Evolutionary conservation across 2,888 invertebrate genomes (phyloP).

Genomic region (Craniophora ligustri): DNA sequence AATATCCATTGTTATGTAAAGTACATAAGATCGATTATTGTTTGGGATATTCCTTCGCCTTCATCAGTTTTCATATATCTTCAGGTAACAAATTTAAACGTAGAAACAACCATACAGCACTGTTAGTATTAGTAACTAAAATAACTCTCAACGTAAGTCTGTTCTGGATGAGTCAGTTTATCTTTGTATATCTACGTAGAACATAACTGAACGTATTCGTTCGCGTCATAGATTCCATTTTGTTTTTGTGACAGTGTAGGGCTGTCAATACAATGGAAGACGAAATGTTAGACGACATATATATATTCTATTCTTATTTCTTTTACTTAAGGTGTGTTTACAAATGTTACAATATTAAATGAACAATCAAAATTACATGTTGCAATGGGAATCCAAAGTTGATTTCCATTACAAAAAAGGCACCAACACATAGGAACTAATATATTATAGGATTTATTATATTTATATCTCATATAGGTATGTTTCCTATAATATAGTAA

Average conservation of each 20-base stretch:
- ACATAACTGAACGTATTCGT: constrained; percentile 25
- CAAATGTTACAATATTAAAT: no score
- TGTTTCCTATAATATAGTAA: no score
- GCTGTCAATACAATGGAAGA: constrained; percentile 16
- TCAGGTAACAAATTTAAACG: constrained; percentile 9
- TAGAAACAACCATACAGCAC: constrained; percentile 4
- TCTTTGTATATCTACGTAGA: constrained; percentile 32
- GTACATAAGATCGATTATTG: background rate
- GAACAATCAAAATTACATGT: no score
- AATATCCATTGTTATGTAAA: no score
- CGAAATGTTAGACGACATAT: background rate
- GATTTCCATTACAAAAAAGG: no score
- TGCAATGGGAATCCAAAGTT: no score
- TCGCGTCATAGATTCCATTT: constrained; percentile 41
- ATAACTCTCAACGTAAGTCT: constrained; percentile 11
- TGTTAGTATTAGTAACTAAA: background rate
- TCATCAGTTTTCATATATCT: constrained; percentile 3
- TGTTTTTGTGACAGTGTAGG: constrained; percentile 28
- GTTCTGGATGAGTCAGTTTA: constrained; percentile 39
- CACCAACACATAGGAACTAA: no score
- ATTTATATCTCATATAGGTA: no score
- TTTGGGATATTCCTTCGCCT: background rate
- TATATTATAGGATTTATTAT: no score
- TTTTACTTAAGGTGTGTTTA: no score
- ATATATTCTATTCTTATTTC: no score